Base-by-base conservation (phyloP, 1,140 invertebrate species). In the Lysiphlebus fabarum region DNA sequence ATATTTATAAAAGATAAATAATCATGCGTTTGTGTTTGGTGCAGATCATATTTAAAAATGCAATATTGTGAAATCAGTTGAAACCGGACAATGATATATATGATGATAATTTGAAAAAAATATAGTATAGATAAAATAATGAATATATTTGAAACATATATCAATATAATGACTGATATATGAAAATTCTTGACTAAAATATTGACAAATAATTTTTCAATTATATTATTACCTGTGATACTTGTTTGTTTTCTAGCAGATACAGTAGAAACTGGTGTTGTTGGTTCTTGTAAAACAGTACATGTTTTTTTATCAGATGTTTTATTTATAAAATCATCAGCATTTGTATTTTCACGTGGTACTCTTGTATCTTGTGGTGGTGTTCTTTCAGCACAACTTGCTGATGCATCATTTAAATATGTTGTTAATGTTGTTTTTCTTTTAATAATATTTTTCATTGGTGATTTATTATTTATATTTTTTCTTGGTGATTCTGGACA, bases 171-270 rank as follows among this genome's bases (percentile, higher is more conserved):
- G 17, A 26, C 17, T 26, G 17, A 26, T n/a, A n/a, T n/a, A n/a
- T n/a, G n/a, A n/a, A n/a, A n/a, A n/a, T n/a, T n/a, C n/a, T n/a
- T n/a, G n/a, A n/a, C n/a, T n/a, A n/a, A n/a, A n/a, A n/a, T n/a
- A n/a, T n/a, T n/a, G n/a, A n/a, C n/a, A n/a, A n/a, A n/a, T n/a
- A n/a, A n/a, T n/a, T n/a, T n/a, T n/a, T n/a, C n/a, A n/a, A n/a
- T n/a, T n/a, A n/a, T n/a, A n/a, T n/a, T n/a, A n/a, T 72, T 58
- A 79, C 77, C 74, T 61, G 77, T 78, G 17, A 79, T 79, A 41
- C 73, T 58, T 5, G 74, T 59, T 58, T 78, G 76, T 64, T 78
- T 79, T 41, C 71, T 75, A 49, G 70, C 42, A 2, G 58, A 58
- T 5, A 63, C 50, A 0, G 71, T 47, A 49, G 72, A 58, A 12